Conservation (phyloP, 2,888 invertebrate species). For the Rosalia funebris region DNA sequence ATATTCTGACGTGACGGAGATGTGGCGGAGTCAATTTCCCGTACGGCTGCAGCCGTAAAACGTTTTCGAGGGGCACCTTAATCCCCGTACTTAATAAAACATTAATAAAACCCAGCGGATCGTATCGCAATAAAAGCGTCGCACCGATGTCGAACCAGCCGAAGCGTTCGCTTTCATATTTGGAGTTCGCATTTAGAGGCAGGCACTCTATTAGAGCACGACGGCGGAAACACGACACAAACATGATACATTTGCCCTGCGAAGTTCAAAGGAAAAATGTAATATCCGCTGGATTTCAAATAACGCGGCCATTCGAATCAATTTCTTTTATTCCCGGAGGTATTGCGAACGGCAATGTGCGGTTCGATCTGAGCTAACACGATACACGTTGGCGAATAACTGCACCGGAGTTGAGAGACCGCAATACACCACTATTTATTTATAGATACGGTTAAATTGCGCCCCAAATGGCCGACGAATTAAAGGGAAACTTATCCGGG, state of each 20-base stretch:
- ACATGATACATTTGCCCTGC: conserved; percentile 51
- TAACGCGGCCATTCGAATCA: conserved; percentile 53
- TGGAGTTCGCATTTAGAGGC: conserved; percentile 21
- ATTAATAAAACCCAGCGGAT: conserved; percentile 10
- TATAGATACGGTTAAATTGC: no score
- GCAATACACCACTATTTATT: conserved; percentile 1
- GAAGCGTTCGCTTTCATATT: conserved; percentile 23
- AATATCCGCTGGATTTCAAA: conserved; percentile 57
- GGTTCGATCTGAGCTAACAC: conserved; percentile 29
- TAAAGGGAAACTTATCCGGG: conserved; percentile 32
- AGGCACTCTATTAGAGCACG: conserved; percentile 44
- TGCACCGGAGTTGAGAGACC: conserved; percentile 12
- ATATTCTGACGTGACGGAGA: no score
- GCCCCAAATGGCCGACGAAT: conserved; percentile 12
- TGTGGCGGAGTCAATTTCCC: no score
- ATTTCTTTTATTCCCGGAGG: conserved; percentile 45
- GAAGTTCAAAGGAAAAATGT: conserved; percentile 58
- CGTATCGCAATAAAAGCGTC: conserved; percentile 19
- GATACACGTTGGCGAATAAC: conserved; percentile 32
- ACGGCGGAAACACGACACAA: conserved; percentile 44
- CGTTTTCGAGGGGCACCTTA: no score
- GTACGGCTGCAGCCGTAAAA: no score
- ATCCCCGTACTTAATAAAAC: neutral
- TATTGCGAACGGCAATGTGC: conserved; percentile 20
- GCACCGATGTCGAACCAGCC: conserved; percentile 2